phyloP scores from a whole-genome alignment of 2,888 invertebrate species.

The Pristionchus japonicus region DNA sequence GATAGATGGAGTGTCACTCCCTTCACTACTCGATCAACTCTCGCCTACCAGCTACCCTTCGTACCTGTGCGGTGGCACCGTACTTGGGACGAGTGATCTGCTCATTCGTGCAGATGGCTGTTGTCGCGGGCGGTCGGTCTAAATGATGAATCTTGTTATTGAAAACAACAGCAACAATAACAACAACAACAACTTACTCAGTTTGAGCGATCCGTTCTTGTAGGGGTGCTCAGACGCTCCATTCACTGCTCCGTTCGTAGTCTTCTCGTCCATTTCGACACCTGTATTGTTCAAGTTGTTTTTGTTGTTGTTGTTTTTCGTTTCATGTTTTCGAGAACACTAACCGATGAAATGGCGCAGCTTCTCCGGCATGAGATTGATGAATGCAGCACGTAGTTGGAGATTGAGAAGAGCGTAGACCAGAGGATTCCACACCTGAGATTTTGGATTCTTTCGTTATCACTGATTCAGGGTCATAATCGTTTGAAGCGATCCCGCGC shows the following conservation, averaged over 20 bases:
- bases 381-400: slow-evolving; percentile 72
- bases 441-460: not conserved
- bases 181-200: not conserved
- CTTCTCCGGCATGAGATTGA: slow-evolving; percentile 69
- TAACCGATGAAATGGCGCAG: slow-evolving; percentile 48
- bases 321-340: not conserved
- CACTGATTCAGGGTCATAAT: too few relatives aligned
- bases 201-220: slow-evolving; percentile 42
- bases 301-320: too few relatives aligned
- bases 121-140: slow-evolving; percentile 37
- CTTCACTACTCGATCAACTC: slow-evolving; percentile 22
- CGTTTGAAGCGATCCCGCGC: too few relatives aligned
- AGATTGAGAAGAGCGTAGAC: slow-evolving; percentile 72
- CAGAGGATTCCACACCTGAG: slow-evolving; percentile 71
- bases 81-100: slow-evolving; percentile 42
- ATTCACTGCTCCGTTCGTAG: not conserved
- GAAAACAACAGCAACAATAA: not conserved
- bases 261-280: slow-evolving; percentile 38
- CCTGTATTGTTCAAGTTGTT: not conserved
- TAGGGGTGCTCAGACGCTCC: slow-evolving; percentile 22
- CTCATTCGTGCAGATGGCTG: slow-evolving; percentile 21
- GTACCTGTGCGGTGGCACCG: slow-evolving; percentile 47
- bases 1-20: not conserved
- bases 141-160: not conserved
- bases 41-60: slow-evolving; percentile 31